phyloP scores from a whole-genome alignment of 2,888 invertebrate genomes.

The Emmelina monodactyla region DNA sequence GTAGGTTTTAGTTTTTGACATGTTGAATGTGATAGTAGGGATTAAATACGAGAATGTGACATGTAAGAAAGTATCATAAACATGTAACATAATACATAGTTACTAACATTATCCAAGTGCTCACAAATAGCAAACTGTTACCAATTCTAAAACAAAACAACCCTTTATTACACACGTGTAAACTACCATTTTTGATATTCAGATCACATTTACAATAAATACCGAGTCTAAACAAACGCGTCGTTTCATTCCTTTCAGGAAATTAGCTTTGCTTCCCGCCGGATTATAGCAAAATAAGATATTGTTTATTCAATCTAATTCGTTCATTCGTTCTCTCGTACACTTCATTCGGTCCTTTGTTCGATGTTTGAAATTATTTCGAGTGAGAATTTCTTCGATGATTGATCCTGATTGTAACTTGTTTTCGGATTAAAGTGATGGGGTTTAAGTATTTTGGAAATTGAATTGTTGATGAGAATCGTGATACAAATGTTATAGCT shows the following conservation, averaged over 20 bases:
- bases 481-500: too few relatives aligned
- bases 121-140: too few relatives aligned
- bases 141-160: neutral
- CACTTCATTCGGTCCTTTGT: constrained; percentile 42
- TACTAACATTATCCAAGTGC: too few relatives aligned
- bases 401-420: constrained; percentile 9
- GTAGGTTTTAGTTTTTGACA: too few relatives aligned
- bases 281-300: constrained; percentile 64
- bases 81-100: too few relatives aligned
- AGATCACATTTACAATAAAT: neutral
- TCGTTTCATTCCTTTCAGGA: constrained; percentile 55
- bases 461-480: constrained; percentile 7
- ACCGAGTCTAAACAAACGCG: constrained; percentile 27
- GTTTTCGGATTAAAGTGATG: neutral
- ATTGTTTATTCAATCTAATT: constrained; percentile 58
- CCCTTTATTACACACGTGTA: neutral
- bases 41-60: too few relatives aligned
- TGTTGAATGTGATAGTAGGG: too few relatives aligned
- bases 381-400: constrained; percentile 20
- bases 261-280: constrained; percentile 57
- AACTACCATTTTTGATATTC: neutral
- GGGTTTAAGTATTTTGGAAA: constrained; percentile 19
- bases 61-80: too few relatives aligned
- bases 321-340: constrained; percentile 25
- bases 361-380: constrained; percentile 30